phyloP scores from a whole-genome alignment of 2,888 invertebrate genomes.

The Nematopogon swammerdamellus region DNA sequence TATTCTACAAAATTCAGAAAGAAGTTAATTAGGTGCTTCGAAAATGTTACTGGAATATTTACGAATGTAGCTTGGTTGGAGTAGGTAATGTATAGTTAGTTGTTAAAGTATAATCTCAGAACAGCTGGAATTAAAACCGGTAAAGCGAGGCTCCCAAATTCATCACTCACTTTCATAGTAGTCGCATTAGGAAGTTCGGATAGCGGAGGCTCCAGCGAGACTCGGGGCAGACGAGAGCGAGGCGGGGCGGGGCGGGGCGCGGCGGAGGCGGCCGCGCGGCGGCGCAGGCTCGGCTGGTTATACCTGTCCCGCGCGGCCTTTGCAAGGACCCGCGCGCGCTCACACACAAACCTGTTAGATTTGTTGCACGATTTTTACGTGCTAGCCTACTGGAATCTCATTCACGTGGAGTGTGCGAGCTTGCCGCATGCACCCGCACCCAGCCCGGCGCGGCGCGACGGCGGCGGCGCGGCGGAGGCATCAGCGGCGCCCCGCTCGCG shows the following conservation, averaged over 20 bases:
- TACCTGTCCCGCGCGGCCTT: slow-evolving; percentile 53
- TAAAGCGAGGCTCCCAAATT: too few species aligned
- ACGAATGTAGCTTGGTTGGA: too few species aligned
- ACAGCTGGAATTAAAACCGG: too few species aligned
- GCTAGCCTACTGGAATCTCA: slow-evolving; percentile 56
- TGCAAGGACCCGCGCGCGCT: slow-evolving; percentile 45
- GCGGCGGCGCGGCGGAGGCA: too few species aligned
- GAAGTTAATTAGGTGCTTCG: too few species aligned
- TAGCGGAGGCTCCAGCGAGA: slow-evolving; percentile 21
- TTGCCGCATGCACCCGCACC: slow-evolving; percentile 18
- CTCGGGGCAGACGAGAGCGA: slow-evolving; percentile 15
- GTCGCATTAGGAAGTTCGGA: too few species aligned
- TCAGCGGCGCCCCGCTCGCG: neutral
- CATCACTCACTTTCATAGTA: too few species aligned
- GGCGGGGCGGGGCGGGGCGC: slow-evolving; percentile 25
- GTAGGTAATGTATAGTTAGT: too few species aligned
- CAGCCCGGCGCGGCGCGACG: slow-evolving; percentile 23
- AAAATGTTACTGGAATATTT: too few species aligned
- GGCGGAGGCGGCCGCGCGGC: slow-evolving; percentile 48
- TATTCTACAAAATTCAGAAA: too few species aligned
- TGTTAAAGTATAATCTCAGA: too few species aligned
- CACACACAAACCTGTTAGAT: slow-evolving; percentile 49
- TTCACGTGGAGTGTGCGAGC: slow-evolving; percentile 44
- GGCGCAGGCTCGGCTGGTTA: slow-evolving; percentile 47
- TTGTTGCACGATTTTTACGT: slow-evolving; percentile 58